Conservation (phyloP, 92 coral and sea anemone genomes). For the Muricea muricata region DNA sequence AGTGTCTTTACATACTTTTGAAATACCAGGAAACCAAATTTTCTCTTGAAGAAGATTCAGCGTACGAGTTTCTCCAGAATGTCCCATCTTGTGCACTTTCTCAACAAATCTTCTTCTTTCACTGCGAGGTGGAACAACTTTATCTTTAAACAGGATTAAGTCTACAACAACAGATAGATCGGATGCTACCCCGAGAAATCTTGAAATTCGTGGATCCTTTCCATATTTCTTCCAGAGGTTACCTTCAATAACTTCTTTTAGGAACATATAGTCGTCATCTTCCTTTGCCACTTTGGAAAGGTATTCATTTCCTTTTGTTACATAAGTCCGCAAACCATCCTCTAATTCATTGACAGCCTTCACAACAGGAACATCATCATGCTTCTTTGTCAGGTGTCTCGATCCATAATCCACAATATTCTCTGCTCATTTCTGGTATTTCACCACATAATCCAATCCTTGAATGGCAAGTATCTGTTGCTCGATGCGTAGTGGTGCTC, state of each 20-base stretch:
- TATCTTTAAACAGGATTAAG: background rate
- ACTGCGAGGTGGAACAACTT: background rate
- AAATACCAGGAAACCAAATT: slow-evolving; percentile 22
- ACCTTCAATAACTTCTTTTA: background rate
- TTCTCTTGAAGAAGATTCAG: background rate
- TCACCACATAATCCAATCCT: background rate
- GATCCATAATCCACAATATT: no score
- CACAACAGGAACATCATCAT: background rate
- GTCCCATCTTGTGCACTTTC: background rate
- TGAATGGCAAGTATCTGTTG: no score
- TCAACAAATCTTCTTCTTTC: background rate
- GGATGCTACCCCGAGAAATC: background rate
- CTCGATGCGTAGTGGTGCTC: no score
- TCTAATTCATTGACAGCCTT: background rate
- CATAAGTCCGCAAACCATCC: background rate
- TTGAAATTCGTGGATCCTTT: background rate
- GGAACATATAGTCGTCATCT: slow-evolving; percentile 44
- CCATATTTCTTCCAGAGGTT: background rate
- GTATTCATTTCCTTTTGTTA: background rate
- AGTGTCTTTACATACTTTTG: background rate
- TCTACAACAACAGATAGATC: slow-evolving; percentile 7
- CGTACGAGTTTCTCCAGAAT: slow-evolving; percentile 2
- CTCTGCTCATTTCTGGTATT: background rate
- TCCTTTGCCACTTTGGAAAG: background rate
- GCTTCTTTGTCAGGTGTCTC: no score